Percentiles rank a stretch among this genome's conserved stretches.
phyloP scores from a whole-genome alignment of 2,888 invertebrate genomes.

The Lottia gigantea region DNA sequence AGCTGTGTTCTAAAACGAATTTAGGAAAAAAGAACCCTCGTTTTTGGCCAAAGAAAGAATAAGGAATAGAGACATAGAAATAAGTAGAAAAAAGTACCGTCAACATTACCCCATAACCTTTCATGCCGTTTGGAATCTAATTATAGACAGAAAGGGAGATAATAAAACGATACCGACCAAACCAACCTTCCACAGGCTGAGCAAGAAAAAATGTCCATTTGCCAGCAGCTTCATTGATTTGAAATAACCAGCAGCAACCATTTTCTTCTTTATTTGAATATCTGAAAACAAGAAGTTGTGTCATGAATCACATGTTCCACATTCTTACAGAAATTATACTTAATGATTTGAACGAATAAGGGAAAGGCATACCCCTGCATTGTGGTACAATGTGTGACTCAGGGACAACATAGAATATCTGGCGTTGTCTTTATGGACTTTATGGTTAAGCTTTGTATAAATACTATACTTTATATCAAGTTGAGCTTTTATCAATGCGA shows the following conservation, averaged over 20 bases:
- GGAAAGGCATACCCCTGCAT: too few species aligned
- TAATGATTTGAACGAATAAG: too few species aligned
- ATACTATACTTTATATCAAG: too few species aligned
- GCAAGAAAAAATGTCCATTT: conserved; percentile 56
- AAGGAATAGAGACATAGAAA: not conserved
- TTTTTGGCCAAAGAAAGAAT: not conserved
- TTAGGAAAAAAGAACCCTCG: not conserved
- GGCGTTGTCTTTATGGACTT: too few species aligned
- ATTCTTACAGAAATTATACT: too few species aligned
- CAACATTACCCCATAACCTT: conserved; percentile 15
- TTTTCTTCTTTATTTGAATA: conserved; percentile 62
- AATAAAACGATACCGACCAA: conserved; percentile 25
- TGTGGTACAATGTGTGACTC: too few species aligned
- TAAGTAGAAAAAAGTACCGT: not conserved
- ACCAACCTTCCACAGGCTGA: conserved; percentile 61
- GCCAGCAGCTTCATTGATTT: conserved; percentile 45
- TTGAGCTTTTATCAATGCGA: too few species aligned
- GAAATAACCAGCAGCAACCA: conserved; percentile 62
- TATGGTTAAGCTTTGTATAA: too few species aligned
- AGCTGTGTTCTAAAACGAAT: too few species aligned
- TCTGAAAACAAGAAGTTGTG: conserved; percentile 33
- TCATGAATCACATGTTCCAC: too few species aligned
- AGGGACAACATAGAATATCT: too few species aligned
- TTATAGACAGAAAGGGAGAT: conserved; percentile 10
- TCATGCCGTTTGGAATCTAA: conserved; percentile 3